These are phyloP conservation scores for Steatocranus sp. DNA, from an alignment of 2,797 vertebrate genomes.

Conservation along the genomic window DNA sequence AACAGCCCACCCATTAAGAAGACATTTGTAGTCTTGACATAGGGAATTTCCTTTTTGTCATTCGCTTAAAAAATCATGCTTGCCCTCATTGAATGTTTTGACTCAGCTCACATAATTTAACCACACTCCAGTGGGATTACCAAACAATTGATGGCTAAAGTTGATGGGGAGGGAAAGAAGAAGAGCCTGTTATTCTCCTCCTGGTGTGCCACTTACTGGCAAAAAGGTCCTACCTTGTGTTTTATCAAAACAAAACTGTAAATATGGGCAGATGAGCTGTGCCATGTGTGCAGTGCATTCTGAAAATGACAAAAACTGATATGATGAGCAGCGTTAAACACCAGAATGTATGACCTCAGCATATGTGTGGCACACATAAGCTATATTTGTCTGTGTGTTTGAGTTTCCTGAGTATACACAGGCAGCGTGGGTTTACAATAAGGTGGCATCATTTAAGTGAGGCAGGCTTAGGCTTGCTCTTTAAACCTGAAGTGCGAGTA, in stretches of 20 bases:
- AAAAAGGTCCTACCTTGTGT: not conserved
- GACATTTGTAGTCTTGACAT: not conserved
- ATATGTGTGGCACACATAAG: not conserved
- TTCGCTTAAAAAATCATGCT: not conserved
- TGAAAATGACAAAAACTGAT: not conserved
- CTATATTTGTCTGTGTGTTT: not conserved
- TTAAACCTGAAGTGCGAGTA: not conserved
- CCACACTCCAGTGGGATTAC: not conserved
- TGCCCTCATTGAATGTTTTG: not conserved
- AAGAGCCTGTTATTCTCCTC: not conserved
- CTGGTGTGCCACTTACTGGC: not conserved
- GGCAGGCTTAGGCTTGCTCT: slow-evolving; percentile 42
- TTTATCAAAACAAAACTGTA: not conserved
- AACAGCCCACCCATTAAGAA: not conserved
- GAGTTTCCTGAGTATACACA: not conserved
- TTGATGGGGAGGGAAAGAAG: not conserved
- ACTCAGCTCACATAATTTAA: not conserved
- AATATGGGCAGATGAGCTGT: not conserved
- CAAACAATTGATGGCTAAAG: not conserved
- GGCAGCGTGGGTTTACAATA: slow-evolving; percentile 15
- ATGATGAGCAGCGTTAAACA: not conserved
- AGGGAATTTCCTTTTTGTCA: not conserved
- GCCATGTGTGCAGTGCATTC: not conserved
- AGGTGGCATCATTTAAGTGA: not conserved
- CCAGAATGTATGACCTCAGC: not conserved